phyloP scores from a whole-genome alignment of 2,888 invertebrate species.

The Drosophila aldrichi region DNA sequence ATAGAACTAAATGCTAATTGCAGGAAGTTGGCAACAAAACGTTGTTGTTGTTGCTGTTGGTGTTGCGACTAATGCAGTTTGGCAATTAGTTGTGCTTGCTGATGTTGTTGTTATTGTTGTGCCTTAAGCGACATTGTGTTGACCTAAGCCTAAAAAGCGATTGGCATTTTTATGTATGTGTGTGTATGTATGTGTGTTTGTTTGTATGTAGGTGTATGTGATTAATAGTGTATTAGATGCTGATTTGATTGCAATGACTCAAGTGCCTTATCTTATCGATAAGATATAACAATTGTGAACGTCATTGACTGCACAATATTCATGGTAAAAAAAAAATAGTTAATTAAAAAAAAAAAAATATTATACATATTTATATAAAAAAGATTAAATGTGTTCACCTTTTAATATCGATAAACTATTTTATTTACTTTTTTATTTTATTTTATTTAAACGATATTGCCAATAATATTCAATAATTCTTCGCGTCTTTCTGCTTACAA shows the following conservation, averaged over 20 bases:
- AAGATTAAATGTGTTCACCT: too few relatives aligned
- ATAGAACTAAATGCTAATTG: constrained; percentile 53
- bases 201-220: constrained; percentile 2
- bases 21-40: constrained; percentile 43
- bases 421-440: too few relatives aligned
- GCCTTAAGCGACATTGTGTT: constrained; percentile 30
- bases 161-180: constrained; percentile 42
- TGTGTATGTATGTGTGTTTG: not conserved
- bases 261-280: constrained; percentile 4
- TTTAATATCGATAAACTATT: too few relatives aligned
- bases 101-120: constrained; percentile 5
- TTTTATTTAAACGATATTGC: too few relatives aligned
- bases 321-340: too few relatives aligned
- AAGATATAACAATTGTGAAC: too few relatives aligned
- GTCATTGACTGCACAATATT: too few relatives aligned
- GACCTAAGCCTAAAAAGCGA: constrained; percentile 60
- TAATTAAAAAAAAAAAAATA: too few relatives aligned
- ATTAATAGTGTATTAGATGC: constrained; percentile 27
- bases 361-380: too few relatives aligned
- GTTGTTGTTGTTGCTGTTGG: not conserved
- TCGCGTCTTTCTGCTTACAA: too few relatives aligned
- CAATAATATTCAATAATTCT: too few relatives aligned
- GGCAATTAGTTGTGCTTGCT: constrained; percentile 17
- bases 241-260: not conserved
- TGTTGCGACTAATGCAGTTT: constrained; percentile 31